These are phyloP conservation scores for Drosophila pseudoananassae DNA, from an alignment of 1,140 invertebrate species.

Conservation along the genomic window DNA sequence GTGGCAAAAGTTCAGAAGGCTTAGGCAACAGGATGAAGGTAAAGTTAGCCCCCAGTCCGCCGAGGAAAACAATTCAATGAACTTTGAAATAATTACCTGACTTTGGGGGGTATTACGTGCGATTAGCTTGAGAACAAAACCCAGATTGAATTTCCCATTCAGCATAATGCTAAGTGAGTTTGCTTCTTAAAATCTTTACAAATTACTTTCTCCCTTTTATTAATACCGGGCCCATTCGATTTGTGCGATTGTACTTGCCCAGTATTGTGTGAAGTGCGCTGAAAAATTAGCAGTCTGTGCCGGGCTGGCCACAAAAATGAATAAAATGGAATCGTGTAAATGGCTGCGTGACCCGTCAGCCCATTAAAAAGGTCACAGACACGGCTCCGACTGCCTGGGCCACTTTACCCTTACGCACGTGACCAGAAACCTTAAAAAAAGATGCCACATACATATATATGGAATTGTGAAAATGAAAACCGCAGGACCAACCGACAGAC, in stretches of 20 bases:
- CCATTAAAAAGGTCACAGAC: constrained; percentile 79
- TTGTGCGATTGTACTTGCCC: constrained; percentile 12
- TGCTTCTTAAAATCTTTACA: constrained; percentile 15
- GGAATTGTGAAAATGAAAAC: constrained; percentile 54
- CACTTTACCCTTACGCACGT: constrained; percentile 64
- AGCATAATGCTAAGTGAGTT: not conserved
- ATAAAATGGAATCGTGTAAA: constrained; percentile 66
- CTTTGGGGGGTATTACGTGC: constrained; percentile 27
- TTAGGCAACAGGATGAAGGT: not conserved
- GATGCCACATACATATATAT: constrained; percentile 5
- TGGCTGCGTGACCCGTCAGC: constrained; percentile 61
- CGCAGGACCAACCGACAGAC: constrained; percentile 28
- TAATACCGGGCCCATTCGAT: constrained; percentile 26
- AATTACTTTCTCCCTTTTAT: constrained; percentile 18
- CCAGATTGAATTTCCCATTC: constrained; percentile 16
- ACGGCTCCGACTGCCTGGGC: constrained; percentile 19
- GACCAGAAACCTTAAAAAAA: constrained; percentile 64
- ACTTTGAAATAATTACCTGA: constrained; percentile 21
- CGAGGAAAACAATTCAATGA: constrained; percentile 13
- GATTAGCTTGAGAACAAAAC: constrained; percentile 30
- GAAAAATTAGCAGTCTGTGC: constrained; percentile 60
- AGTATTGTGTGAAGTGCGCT: not conserved
- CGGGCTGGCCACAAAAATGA: constrained; percentile 34
- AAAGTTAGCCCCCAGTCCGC: not conserved
- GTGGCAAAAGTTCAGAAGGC: not conserved